Evolutionary conservation across 2,797 vertebrate genomes (phyloP), one percentile per base, ranked within the genome.

Genomic region (Ctenopoma kingsleyae): DNA sequence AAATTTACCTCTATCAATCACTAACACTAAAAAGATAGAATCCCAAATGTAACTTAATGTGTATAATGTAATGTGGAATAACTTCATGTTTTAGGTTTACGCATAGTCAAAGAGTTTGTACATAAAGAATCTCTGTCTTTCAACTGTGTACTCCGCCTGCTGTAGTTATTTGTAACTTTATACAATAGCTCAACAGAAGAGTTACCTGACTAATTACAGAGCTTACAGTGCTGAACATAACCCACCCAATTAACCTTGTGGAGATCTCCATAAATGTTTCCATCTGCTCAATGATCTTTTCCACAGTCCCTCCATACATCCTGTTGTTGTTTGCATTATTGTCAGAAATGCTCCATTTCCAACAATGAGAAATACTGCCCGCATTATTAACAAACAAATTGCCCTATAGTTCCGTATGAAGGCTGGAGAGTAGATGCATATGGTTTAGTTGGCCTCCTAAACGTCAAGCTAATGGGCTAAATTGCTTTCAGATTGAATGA

Each of bases 401-500:
- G 78, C 74, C 59, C 58, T 61, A 52, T 30, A 75, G 81, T 85
- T 90, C 68, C 32, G 20, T 65, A 71, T 50, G 55, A 82, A 74
- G 30, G 67, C 68, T 43, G 50, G 41, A 67, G 77, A 85, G 80
- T 68, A 63, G 76, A 82, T 75, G 70, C 78, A 75, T 56, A 72
- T 71, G 82, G 81, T 74, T 81, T 73, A 68, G 59, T 50, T 78
- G 79, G 81, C 81, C 80, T 81, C 64, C 76, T 67, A 77, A 82
- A 90, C 73, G 72, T 80, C 56, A 48, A 71, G 62, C 81, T 87
- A 88, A 91, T 86, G 75, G 85, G 50, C 57, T 81, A 89, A 89
- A 93, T 92, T 92, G 87, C 86, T 91, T 82, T 90, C 89, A 89
- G 90, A 91, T 76, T 90, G 83, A 85, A 84, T 74, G 62, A 62